Evolutionary conservation across 2,888 invertebrate species (phyloP), one percentile per base, ranked within the genome.

Genomic region (Catocala nupta): DNA sequence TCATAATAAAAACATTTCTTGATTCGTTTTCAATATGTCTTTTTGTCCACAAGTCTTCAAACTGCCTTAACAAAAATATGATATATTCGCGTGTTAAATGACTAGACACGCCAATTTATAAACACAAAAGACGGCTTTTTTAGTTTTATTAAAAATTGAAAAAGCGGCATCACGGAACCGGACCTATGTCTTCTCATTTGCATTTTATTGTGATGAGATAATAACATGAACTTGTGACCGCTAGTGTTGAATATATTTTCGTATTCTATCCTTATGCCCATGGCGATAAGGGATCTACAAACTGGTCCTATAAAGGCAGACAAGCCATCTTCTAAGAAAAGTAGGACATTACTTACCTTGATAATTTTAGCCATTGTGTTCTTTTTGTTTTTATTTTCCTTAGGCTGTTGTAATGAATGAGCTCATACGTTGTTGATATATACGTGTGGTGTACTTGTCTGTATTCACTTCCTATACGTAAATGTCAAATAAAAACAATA

Each of bases 271-370:
- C 59, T 74, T 59, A 33, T 11, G 6, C 9, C 42, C 3, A 25
- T 53, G 39, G 16, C 42, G 42, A 73, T 68, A 55, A 50, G 58
- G 5, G 16, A 65, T 67, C 63, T 63, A 48, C 12, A 42, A 57
- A 63, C 61, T 59, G 55, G 71, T 57, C 67, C 50, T n/a, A 5
- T 66, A 62, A 66, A 66, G 63, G 63, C 51, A 56, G 53, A 58
- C 65, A 63, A 44, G 13, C 9, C 10, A 51, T 36, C 50, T 44
- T 45, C 43, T 50, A 25, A 43, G 43, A 33, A 50, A 34, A 25
- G 25, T 25, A 25, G 36, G 10, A 34, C 25, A 25, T 25, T 25
- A 10, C 47, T 6, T 44, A 10, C 7, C 47, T 47, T 13, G 16
- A 25, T 13, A 44, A 13, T 12, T 11, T 11, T 43, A n/a, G n/a